Conservation (phyloP, 2,888 invertebrate species). For the Tetramorium bicarinatum region DNA sequence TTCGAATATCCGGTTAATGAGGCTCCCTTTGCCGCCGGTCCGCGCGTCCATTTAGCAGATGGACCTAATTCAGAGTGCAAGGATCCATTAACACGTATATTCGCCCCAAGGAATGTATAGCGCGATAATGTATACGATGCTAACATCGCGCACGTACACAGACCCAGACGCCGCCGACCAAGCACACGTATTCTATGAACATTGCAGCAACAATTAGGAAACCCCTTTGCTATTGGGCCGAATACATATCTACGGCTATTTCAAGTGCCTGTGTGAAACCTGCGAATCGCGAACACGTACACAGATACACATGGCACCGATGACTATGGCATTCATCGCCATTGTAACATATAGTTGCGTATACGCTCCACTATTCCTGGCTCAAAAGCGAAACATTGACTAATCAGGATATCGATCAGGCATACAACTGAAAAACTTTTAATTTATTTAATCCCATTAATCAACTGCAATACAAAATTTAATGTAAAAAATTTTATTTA, state of each 20-base stretch:
- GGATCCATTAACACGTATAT: constrained; percentile 75
- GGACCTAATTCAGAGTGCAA: constrained; percentile 74
- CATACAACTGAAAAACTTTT: not conserved
- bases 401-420: constrained; percentile 16
- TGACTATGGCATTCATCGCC: constrained; percentile 53
- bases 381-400: constrained; percentile 28
- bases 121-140: constrained; percentile 62
- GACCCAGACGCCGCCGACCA: constrained; percentile 61
- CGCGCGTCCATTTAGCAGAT: constrained; percentile 74
- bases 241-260: constrained; percentile 65
- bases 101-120: constrained; percentile 69
- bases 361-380: constrained; percentile 8
- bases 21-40: constrained; percentile 60
- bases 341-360: constrained; percentile 47
- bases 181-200: constrained; percentile 66
- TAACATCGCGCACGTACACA: constrained; percentile 56
- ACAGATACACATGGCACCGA: constrained; percentile 25
- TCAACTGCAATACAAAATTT: not conserved
- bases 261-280: constrained; percentile 60
- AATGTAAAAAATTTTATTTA: not conserved
- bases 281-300: constrained; percentile 62
- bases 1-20: constrained; percentile 67
- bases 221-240: constrained; percentile 63
- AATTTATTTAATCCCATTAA: not conserved
- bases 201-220: constrained; percentile 72